Conservation (phyloP, 2,113 vertebrate genomes). For the Elaphurus davidianus region DNA sequence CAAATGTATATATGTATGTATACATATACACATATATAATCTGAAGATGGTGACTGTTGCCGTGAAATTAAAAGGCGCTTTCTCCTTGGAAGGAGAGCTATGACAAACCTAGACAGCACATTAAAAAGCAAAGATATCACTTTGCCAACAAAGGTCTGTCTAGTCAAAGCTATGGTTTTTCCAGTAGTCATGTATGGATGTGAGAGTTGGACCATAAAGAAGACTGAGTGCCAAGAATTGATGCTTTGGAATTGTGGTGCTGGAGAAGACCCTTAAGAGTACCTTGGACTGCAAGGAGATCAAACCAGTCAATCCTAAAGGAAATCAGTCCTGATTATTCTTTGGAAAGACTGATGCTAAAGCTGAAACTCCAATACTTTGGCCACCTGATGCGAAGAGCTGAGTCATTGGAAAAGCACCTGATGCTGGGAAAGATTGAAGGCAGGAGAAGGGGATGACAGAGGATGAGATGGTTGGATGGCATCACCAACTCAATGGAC, state of each 20-base stretch:
- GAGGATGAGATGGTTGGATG: background rate
- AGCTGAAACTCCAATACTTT: background rate
- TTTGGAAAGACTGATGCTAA: background rate
- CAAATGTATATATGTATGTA: background rate
- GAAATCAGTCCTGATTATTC: background rate
- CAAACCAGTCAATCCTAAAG: background rate
- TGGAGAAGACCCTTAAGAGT: background rate
- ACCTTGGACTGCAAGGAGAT: background rate
- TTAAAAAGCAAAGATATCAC: background rate
- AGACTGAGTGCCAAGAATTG: background rate
- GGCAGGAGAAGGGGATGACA: background rate
- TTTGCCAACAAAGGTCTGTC: background rate
- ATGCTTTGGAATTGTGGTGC: background rate
- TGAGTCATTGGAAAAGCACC: background rate
- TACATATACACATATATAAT: background rate
- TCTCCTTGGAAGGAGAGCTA: background rate
- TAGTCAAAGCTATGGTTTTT: background rate
- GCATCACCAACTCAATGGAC: background rate
- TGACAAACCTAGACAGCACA: background rate
- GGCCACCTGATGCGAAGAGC: background rate
- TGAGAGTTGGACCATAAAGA: background rate
- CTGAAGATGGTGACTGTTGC: background rate
- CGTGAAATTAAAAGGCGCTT: background rate
- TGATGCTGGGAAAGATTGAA: background rate
- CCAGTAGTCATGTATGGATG: background rate